These are phyloP conservation scores for Aselliscus stoliczkanus DNA, from an alignment of 2,797 vertebrate genomes.

Conservation along the genomic window DNA sequence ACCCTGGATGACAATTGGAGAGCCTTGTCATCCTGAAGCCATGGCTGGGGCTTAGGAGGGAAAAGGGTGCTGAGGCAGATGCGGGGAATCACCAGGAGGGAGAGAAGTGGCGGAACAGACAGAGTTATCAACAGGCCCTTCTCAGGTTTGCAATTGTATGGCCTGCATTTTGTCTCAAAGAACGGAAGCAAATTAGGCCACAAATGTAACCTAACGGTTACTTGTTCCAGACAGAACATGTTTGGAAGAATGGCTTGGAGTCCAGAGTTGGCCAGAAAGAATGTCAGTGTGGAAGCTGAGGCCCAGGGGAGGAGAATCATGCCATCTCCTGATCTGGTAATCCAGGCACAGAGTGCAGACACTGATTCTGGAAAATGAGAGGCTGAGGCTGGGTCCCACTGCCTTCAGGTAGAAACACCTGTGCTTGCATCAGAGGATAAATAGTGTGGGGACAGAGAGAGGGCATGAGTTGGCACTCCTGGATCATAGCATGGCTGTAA, in stretches of 20 bases:
- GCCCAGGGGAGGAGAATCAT: accelerated
- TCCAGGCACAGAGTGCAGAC: too few species aligned
- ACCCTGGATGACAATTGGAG: background rate
- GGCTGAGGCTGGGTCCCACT: background rate
- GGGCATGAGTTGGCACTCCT: background rate
- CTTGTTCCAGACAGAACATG: background rate
- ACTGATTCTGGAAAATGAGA: background rate
- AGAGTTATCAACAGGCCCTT: background rate
- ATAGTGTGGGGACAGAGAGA: background rate
- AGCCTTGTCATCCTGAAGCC: background rate
- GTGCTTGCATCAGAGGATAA: accelerated
- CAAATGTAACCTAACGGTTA: too few species aligned
- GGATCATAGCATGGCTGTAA: accelerated
- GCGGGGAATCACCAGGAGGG: background rate
- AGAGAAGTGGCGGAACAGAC: background rate
- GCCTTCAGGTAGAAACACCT: background rate
- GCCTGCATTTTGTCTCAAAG: background rate
- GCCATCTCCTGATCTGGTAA: background rate
- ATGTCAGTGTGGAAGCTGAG: background rate
- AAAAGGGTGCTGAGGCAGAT: background rate
- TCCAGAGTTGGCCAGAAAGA: background rate
- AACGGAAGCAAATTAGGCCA: background rate
- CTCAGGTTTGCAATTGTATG: background rate
- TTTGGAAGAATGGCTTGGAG: background rate
- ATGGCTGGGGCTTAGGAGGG: background rate